Evolutionary conservation across 53 echinoderm and acorn worm genomes (phyloP).

Genomic region (Apostichopus leukothele): DNA sequence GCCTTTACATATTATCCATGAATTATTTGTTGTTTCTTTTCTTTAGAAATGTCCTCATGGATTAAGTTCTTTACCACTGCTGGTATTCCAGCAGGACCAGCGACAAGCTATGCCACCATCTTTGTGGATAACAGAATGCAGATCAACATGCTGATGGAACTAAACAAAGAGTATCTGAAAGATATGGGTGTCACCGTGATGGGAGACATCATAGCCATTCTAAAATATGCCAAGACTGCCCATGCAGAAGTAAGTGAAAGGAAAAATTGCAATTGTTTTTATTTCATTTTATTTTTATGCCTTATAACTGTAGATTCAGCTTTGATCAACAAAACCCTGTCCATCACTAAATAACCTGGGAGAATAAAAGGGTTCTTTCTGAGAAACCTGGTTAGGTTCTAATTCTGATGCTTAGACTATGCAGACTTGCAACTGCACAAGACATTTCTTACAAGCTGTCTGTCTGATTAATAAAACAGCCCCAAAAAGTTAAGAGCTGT

Average conservation of each 20-base stretch:
- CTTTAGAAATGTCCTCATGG: constrained; percentile 96
- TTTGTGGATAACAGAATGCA: constrained; percentile 96
- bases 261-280: background rate
- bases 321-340: no score
- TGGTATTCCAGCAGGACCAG: constrained; percentile 91
- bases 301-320: no score
- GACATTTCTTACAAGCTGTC: no score
- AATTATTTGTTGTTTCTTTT: no score
- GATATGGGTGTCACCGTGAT: constrained; percentile 94
- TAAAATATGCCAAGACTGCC: constrained; percentile 94
- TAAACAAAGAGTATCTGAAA: constrained; percentile 94
- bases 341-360: no score
- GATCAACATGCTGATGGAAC: constrained; percentile 93
- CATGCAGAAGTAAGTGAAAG: constrained; percentile 69
- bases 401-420: no score
- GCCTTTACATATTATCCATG: no score
- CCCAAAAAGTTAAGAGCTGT: no score
- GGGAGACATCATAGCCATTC: constrained; percentile 95
- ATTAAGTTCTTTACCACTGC: constrained; percentile 94
- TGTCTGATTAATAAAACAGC: no score
- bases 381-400: no score
- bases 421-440: no score
- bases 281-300: background rate
- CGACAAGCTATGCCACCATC: constrained; percentile 83
- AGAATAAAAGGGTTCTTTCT: no score